Conservation (phyloP, 2,113 vertebrate species). For the Phalacrocorax aristotelis region DNA sequence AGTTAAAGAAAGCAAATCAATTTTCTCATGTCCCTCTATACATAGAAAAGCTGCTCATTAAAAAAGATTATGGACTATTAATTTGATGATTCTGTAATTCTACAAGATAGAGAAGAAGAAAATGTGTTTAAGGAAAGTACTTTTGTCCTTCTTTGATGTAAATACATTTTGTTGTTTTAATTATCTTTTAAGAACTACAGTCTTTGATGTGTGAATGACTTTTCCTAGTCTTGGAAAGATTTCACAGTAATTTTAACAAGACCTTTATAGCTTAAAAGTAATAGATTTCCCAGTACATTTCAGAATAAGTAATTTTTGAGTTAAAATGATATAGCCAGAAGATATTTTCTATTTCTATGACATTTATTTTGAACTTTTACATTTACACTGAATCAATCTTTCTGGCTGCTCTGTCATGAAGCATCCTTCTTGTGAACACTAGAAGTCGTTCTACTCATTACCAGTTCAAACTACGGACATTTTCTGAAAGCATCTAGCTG, state of each 20-base stretch:
- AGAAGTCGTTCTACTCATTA: background rate
- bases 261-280: background rate
- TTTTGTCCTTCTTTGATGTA: background rate
- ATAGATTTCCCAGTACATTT: background rate
- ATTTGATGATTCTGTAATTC: background rate
- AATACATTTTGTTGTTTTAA: background rate
- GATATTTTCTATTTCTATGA: background rate
- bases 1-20: background rate
- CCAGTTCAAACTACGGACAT: background rate
- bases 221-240: conserved; percentile 8
- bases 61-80: background rate
- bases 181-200: background rate
- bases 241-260: conserved; percentile 25
- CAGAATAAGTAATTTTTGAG: background rate
- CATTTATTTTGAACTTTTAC: conserved; percentile 42
- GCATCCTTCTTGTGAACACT: background rate
- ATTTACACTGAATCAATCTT: background rate
- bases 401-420: background rate
- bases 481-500: background rate
- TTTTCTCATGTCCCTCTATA: background rate
- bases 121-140: background rate
- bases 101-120: background rate
- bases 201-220: background rate
- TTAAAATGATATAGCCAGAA: background rate
- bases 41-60: background rate